Evolutionary conservation across 2,113 vertebrate genomes (phyloP).

Genomic region (Stercorarius parasiticus): DNA sequence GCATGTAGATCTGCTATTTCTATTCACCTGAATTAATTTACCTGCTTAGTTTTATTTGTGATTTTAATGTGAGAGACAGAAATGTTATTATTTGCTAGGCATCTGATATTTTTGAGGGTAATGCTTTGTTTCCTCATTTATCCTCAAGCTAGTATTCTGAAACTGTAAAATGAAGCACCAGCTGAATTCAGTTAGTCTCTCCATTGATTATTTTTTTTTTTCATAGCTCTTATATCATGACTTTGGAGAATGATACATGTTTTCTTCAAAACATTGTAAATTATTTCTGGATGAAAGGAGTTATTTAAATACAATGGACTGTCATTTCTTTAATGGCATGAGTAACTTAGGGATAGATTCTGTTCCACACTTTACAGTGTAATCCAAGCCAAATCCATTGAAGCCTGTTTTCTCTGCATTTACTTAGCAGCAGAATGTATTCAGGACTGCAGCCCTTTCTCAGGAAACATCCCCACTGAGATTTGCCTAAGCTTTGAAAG

Average conservation of each 20-base stretch:
- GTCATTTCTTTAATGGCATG: not conserved
- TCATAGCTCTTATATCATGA: not conserved
- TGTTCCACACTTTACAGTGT: not conserved
- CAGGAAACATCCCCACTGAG: not conserved
- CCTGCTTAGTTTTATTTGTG: not conserved
- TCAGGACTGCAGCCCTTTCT: not conserved
- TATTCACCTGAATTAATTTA: not conserved
- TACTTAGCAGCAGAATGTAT: not conserved
- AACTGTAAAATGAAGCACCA: not conserved
- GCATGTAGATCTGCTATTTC: not conserved
- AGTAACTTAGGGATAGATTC: not conserved
- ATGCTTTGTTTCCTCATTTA: not conserved
- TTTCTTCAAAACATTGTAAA: not conserved
- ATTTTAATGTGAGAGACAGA: not conserved
- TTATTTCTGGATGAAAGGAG: not conserved
- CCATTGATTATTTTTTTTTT: not conserved
- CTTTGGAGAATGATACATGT: not conserved
- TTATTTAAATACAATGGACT: not conserved
- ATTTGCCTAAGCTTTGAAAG: not conserved
- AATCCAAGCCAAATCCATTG: not conserved
- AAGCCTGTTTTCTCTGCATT: not conserved
- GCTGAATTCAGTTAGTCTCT: not conserved
- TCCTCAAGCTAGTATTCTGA: not conserved
- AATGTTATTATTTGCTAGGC: not conserved
- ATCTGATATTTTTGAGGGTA: not conserved